Conservation (phyloP, 2,888 invertebrate genomes). For the Chesias legatella region DNA sequence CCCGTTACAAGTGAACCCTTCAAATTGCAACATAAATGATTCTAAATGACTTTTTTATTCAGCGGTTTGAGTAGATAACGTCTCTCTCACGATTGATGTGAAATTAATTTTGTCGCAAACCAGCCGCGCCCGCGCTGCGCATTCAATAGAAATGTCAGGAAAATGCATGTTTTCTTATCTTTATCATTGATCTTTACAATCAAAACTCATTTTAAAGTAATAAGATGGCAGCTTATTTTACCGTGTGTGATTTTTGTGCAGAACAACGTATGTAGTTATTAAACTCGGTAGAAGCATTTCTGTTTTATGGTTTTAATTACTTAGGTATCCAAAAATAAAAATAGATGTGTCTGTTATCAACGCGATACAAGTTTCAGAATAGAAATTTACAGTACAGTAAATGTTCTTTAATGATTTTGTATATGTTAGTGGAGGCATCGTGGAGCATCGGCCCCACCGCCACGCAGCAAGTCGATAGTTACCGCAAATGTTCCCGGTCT, state of each 20-base stretch:
- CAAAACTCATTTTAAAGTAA: constrained; percentile 9
- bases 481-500: constrained; percentile 3
- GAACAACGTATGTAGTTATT: neutral
- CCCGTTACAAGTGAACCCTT: constrained; percentile 16
- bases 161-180: constrained; percentile 23
- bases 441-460: too few species aligned
- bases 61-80: constrained; percentile 15
- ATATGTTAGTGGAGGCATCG: too few species aligned
- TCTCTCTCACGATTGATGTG: constrained; percentile 26
- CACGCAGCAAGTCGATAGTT: too few species aligned
- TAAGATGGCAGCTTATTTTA: constrained; percentile 3
- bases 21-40: constrained; percentile 23
- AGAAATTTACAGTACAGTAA: too few species aligned
- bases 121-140: constrained; percentile 6
- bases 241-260: neutral
- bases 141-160: constrained; percentile 17
- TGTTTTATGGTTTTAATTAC: too few species aligned
- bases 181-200: constrained; percentile 14
- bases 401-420: too few species aligned
- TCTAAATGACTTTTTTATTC: constrained; percentile 25
- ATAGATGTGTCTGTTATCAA: too few species aligned
- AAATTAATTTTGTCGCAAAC: constrained; percentile 24
- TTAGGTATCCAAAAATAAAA: too few species aligned
- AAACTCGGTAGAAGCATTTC: neutral
- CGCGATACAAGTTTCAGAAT: too few species aligned